Conservation (phyloP, 2,888 invertebrate genomes). For the Callyntrura sp. region DNA sequence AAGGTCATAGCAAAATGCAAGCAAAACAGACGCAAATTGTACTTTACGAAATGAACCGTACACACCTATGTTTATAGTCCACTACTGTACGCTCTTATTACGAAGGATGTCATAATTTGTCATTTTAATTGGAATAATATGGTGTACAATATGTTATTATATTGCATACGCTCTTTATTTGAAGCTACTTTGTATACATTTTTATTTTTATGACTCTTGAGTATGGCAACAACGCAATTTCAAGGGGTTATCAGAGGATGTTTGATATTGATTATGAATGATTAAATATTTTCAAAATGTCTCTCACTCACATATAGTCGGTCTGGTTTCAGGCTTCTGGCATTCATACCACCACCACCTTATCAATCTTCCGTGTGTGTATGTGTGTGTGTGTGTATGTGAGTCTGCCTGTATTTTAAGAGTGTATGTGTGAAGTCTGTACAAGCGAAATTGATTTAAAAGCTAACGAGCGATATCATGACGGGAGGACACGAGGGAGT, state of each 20-base stretch:
- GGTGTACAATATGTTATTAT: background rate
- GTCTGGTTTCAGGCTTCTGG: slow-evolving; percentile 13
- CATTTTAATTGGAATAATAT: slow-evolving; percentile 37
- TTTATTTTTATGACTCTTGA: background rate
- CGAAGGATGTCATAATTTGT: slow-evolving; percentile 10
- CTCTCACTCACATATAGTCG: too few species aligned
- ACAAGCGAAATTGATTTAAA: slow-evolving; percentile 27
- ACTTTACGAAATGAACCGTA: slow-evolving; percentile 11
- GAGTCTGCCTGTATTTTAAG: too few species aligned
- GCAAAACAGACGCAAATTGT: background rate
- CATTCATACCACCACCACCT: slow-evolving; percentile 49
- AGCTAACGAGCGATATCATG: too few species aligned
- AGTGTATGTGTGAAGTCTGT: background rate
- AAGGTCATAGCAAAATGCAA: slow-evolving; percentile 50
- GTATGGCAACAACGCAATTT: slow-evolving; percentile 46
- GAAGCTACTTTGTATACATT: slow-evolving; percentile 40
- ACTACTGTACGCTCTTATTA: too few species aligned
- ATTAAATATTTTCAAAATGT: slow-evolving; percentile 43
- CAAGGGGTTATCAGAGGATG: slow-evolving; percentile 20
- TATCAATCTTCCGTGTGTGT: slow-evolving; percentile 51
- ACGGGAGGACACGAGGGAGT: slow-evolving; percentile 14
- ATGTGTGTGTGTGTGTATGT: background rate
- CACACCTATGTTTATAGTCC: background rate
- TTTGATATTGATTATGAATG: too few species aligned
- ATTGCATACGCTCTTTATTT: too few species aligned